Percentiles rank a stretch among this genome's conserved stretches.
These are phyloP conservation scores for Netelia inedita DNA, from an alignment of 2,888 invertebrate genomes.

Conservation along the genomic window DNA sequence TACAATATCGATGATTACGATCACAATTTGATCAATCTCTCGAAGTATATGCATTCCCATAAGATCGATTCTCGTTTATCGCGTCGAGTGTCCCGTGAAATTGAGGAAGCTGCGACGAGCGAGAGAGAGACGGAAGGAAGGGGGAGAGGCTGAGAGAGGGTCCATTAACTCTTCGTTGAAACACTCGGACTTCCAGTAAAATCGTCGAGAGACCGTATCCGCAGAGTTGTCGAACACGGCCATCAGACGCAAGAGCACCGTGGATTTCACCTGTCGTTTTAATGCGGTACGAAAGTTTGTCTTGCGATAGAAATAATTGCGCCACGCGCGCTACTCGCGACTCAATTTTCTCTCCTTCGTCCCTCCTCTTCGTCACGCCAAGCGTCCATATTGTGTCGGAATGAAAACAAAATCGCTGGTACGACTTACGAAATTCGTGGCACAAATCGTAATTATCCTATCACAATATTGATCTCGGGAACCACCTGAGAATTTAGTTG, in stretches of 20 bases:
- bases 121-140: too few relatives aligned
- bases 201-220: neutral
- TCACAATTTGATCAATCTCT: too few relatives aligned
- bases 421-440: constrained; percentile 24
- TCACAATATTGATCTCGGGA: too few relatives aligned
- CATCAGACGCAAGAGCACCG: too few relatives aligned
- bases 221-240: neutral
- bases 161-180: too few relatives aligned
- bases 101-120: too few relatives aligned
- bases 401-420: neutral
- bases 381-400: constrained; percentile 19
- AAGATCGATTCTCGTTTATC: too few relatives aligned
- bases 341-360: constrained; percentile 1
- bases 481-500: too few relatives aligned
- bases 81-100: too few relatives aligned
- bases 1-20: too few relatives aligned
- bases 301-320: constrained; percentile 62
- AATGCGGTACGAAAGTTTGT: constrained; percentile 35
- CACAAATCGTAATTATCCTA: neutral
- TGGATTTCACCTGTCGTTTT: constrained; percentile 44
- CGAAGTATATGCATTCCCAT: too few relatives aligned
- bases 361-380: neutral
- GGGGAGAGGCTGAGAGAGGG: too few relatives aligned
- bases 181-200: neutral
- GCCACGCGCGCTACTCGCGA: constrained; percentile 38